Base-by-base conservation (phyloP, 2,888 invertebrate genomes). In the Aplocera efformata region DNA sequence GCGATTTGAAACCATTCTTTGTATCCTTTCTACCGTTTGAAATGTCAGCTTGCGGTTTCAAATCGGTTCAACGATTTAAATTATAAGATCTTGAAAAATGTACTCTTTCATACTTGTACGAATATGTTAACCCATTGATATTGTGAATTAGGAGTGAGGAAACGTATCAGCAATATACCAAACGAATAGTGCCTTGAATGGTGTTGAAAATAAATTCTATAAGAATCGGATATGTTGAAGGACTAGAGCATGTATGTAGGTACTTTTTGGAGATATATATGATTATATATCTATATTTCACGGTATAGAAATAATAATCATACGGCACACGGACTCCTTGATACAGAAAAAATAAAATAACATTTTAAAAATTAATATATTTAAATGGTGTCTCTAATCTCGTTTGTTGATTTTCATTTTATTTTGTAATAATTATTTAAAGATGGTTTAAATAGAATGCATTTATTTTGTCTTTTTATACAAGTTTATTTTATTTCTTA, bases 241-340 rank as follows among this genome's bases (percentile, higher is more conserved):
- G 42, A 40, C 26, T 52, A 71, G 73, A 67, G 66, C 69, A 71
- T 65, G 61, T 56, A 62, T 36, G 38, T 55, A 51, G 61, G 60
- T 59, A 60, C 41, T 45, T 42, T 54, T 67, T 63, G 62, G 62
- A 70, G 41, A 49, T 50, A 53, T 50, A 50, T 62, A 64, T 88
- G 88, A 88, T 88, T 88, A 86, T 85, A 88, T 82, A 68, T 88
- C 88, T 88, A 88, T 88, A 88, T 84, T 78, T 79, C 77, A 76
- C 86, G 62, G 88, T 88, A 88, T 88, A 88, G 88, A 86, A 80
- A 88, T 88, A 88, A 71, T 86, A 88, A 88, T 88, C 88, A 85
- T 82, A 57, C 60, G 83, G 84, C 88, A 86, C 88, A 79, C 67
- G 56, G 71, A 72, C 72, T 80, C 78, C 78, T 68, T 77, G 69